Conservation (phyloP, 2,888 invertebrate species). For the Nomada fucata region DNA sequence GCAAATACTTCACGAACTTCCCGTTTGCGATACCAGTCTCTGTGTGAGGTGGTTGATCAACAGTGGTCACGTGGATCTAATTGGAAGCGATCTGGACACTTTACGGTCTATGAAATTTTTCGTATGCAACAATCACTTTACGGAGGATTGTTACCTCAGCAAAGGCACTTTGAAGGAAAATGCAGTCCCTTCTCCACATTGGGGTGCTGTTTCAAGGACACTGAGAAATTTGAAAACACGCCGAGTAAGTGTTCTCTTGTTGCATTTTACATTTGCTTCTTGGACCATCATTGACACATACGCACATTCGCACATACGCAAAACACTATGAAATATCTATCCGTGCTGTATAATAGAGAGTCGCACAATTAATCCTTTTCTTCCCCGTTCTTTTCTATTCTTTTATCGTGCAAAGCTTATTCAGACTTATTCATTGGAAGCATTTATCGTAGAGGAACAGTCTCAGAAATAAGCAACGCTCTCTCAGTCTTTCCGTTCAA, state of each 20-base stretch:
- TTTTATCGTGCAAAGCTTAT: neutral
- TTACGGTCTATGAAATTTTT: slow-evolving; percentile 65
- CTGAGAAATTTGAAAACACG: slow-evolving; percentile 22
- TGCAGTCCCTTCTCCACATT: slow-evolving; percentile 63
- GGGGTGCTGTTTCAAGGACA: slow-evolving; percentile 45
- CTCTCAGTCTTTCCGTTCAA: neutral
- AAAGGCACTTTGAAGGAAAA: slow-evolving; percentile 65
- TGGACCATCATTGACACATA: neutral
- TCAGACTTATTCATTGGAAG: too few species aligned
- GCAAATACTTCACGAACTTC: slow-evolving; percentile 66
- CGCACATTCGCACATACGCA: too few species aligned
- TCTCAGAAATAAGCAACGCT: neutral
- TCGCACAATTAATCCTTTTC: neutral
- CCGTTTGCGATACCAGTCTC: slow-evolving; percentile 60
- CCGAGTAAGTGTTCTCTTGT: slow-evolving; percentile 24
- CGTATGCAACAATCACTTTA: slow-evolving; percentile 63
- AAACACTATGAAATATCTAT: too few species aligned
- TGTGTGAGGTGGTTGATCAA: slow-evolving; percentile 67
- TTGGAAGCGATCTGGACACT: slow-evolving; percentile 54
- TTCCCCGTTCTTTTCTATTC: neutral
- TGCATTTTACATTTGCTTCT: neutral
- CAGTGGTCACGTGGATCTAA: slow-evolving; percentile 65
- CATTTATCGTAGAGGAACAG: neutral
- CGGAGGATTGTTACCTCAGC: slow-evolving; percentile 60
- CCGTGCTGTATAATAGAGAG: neutral